Percentiles rank a stretch among this genome's conserved stretches.
Evolutionary conservation across 2,888 invertebrate species (phyloP).

Genomic region (Deilephila elpenor): DNA sequence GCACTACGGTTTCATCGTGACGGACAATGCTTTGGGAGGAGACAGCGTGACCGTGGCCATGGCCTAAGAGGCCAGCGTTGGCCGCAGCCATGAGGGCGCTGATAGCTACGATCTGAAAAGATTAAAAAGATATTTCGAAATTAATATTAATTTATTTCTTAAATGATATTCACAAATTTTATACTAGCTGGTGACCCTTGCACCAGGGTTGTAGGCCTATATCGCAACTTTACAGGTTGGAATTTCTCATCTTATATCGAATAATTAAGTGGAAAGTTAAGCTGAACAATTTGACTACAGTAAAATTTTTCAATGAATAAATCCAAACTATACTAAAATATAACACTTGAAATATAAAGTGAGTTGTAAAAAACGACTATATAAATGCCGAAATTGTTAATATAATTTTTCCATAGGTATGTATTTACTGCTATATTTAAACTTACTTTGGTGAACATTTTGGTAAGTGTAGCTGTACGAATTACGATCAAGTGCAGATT

Average conservation of each 20-base stretch:
- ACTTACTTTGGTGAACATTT: constrained; percentile 72
- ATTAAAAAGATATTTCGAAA: not conserved
- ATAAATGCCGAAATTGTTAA: too few species aligned
- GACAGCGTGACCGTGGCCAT: constrained; percentile 59
- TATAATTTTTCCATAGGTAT: not conserved
- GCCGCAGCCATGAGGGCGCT: constrained; percentile 71
- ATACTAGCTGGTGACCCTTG: too few species aligned
- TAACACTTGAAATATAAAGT: not conserved
- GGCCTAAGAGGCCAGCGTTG: constrained; percentile 70
- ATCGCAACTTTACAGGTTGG: too few species aligned
- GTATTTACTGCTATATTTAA: not conserved
- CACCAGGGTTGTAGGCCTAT: too few species aligned
- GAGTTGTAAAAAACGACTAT: not conserved
- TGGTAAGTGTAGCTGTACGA: constrained; percentile 44
- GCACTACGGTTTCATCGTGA: constrained; percentile 59
- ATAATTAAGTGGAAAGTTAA: too few species aligned
- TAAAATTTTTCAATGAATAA: too few species aligned
- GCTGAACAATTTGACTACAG: too few species aligned
- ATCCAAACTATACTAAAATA: too few species aligned
- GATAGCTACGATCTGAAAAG: constrained; percentile 70
- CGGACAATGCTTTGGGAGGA: constrained; percentile 70
- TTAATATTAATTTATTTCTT: too few species aligned
- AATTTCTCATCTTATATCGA: too few species aligned
- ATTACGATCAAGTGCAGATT: constrained; percentile 50
- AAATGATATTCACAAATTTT: too few species aligned